A percentile compares a stretch with the other conserved stretches of the same genome.
phyloP scores from a whole-genome alignment of 2,797 vertebrate species.

The Epinephelus malabaricus region DNA sequence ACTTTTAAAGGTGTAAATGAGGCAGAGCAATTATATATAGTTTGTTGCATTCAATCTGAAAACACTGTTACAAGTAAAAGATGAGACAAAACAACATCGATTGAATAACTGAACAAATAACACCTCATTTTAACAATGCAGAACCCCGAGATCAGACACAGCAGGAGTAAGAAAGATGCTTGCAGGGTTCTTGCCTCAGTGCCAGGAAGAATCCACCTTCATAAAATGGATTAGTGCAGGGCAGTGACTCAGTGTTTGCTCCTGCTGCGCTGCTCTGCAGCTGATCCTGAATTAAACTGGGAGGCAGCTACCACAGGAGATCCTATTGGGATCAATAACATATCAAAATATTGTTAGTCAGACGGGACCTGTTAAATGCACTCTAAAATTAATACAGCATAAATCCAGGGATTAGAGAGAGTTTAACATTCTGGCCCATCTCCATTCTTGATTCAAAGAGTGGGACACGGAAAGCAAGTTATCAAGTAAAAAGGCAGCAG shows the following conservation, averaged over 20 bases:
- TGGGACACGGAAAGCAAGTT: conserved; percentile 13
- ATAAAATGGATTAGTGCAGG: neutral
- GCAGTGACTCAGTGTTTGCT: conserved; percentile 17
- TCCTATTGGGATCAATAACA: conserved; percentile 18
- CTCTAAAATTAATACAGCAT: neutral
- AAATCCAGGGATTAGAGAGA: neutral
- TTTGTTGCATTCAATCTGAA: neutral
- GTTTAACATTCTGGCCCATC: neutral
- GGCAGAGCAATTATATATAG: neutral
- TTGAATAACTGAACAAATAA: neutral
- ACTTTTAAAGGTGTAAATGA: neutral
- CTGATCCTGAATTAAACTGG: conserved; percentile 8
- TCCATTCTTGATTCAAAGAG: neutral
- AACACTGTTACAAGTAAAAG: neutral
- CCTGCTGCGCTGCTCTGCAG: conserved; percentile 8
- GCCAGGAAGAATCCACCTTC: neutral
- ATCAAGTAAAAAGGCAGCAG: conserved; percentile 1
- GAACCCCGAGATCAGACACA: neutral
- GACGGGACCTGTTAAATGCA: neutral
- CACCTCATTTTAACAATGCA: neutral
- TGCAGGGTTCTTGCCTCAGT: neutral
- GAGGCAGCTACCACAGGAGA: neutral
- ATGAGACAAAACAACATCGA: neutral
- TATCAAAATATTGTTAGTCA: conserved; percentile 14
- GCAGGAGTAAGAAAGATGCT: neutral